Evolutionary conservation across 2,113 vertebrate species (phyloP).

Genomic region (Stomatorhinus ivindoensis): DNA sequence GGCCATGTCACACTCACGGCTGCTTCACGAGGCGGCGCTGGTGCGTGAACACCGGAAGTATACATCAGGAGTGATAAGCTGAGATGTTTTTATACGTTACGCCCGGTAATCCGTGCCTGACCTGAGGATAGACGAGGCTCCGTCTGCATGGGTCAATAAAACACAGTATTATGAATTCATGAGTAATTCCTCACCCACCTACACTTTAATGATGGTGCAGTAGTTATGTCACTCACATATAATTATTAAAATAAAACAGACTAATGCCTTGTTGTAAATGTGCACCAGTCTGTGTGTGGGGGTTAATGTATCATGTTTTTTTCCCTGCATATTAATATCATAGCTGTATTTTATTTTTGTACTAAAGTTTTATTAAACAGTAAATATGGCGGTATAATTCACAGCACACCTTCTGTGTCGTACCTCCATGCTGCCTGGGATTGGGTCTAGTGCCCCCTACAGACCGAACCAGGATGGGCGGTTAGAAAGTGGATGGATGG

Average conservation of each 20-base stretch:
- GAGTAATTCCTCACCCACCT: background rate
- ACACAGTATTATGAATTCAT: background rate
- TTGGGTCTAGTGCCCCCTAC: background rate
- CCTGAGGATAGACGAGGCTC: background rate
- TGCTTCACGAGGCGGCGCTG: background rate
- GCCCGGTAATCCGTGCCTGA: background rate
- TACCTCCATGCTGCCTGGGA: background rate
- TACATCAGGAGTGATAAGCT: background rate
- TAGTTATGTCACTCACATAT: conserved; percentile 1
- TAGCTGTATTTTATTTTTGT: background rate
- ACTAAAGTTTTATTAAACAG: background rate
- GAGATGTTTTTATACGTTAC: background rate
- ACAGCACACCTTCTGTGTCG: background rate
- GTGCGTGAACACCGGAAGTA: background rate
- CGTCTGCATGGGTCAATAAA: background rate
- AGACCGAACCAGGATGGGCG: background rate
- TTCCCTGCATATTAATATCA: background rate
- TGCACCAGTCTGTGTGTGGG: background rate
- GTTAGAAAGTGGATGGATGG: background rate
- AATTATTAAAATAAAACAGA: conserved; percentile 5
- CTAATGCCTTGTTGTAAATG: background rate
- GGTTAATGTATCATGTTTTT: background rate
- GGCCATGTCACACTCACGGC: background rate
- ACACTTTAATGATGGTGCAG: background rate
- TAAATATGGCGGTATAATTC: background rate